Percentiles rank a stretch among this genome's conserved stretches.
Evolutionary conservation across 2,888 invertebrate species (phyloP).

Genomic region (Macrosoma leucophasiata): DNA sequence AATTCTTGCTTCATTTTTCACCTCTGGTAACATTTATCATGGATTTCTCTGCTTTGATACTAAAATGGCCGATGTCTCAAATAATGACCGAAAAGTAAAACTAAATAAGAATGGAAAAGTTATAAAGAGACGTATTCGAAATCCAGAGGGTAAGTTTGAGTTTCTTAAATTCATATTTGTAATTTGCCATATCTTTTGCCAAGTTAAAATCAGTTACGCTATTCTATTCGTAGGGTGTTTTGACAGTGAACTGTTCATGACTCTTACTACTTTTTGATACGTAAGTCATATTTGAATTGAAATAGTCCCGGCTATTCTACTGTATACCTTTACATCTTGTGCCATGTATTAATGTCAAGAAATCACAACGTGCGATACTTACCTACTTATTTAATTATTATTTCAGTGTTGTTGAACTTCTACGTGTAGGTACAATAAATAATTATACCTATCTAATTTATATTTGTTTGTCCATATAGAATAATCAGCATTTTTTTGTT

Average conservation of each 20-base stretch:
- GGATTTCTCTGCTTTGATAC: conserved; percentile 41
- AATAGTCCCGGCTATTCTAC: too few relatives aligned
- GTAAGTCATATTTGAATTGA: conserved; percentile 31
- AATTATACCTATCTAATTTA: neutral
- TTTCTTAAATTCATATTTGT: conserved; percentile 18
- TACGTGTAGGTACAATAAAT: neutral
- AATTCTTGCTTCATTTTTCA: too few relatives aligned
- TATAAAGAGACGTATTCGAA: conserved; percentile 63
- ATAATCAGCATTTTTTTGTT: conserved; percentile 1
- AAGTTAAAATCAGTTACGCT: neutral
- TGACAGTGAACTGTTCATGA: conserved; percentile 38
- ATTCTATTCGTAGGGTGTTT: conserved; percentile 30
- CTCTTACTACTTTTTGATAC: conserved; percentile 68
- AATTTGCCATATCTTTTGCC: conserved; percentile 9
- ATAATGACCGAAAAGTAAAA: conserved; percentile 65
- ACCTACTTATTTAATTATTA: too few relatives aligned
- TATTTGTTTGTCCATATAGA: neutral
- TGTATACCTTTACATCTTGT: too few relatives aligned
- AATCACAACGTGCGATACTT: too few relatives aligned
- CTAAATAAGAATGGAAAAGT: conserved; percentile 68
- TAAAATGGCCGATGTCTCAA: conserved; percentile 76
- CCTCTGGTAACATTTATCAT: conserved; percentile 1
- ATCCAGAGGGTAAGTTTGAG: conserved; percentile 62
- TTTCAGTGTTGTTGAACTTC: too few relatives aligned
- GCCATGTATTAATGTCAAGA: too few relatives aligned